These are phyloP conservation scores for Xyrichtys novacula DNA, from an alignment of 2,797 vertebrate genomes.

Conservation along the genomic window DNA sequence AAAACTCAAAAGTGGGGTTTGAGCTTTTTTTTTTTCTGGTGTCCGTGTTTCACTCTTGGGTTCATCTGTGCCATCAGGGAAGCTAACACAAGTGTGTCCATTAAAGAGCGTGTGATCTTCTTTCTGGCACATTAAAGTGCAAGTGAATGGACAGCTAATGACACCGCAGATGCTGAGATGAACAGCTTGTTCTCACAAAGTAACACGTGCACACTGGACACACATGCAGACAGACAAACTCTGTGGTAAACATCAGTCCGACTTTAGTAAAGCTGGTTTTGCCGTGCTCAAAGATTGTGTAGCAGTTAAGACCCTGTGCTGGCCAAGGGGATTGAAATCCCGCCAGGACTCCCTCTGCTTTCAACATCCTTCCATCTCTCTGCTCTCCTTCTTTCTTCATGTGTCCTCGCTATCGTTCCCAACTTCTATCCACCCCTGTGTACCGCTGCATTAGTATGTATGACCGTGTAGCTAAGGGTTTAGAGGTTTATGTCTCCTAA, in stretches of 20 bases:
- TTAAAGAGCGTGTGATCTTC: conserved; percentile 61
- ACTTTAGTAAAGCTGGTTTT: conserved; percentile 66
- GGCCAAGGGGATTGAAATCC: conserved; percentile 61
- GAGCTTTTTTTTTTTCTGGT: conserved; percentile 31
- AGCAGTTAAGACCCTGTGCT: conserved; percentile 65
- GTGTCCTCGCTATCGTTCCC: conserved; percentile 51
- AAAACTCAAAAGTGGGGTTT: conserved; percentile 36
- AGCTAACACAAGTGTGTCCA: conserved; percentile 53
- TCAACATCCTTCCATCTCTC: conserved; percentile 54
- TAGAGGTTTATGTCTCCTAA: conserved; percentile 83
- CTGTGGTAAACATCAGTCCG: conserved; percentile 45
- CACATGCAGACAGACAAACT: conserved; percentile 22
- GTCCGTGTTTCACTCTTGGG: conserved; percentile 29
- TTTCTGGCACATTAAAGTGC: conserved; percentile 44
- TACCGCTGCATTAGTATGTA: conserved; percentile 78
- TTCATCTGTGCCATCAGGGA: conserved; percentile 38
- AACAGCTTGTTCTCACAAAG: conserved; percentile 27
- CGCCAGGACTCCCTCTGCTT: conserved; percentile 51
- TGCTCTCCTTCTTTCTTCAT: conserved; percentile 38
- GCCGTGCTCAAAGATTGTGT: conserved; percentile 58
- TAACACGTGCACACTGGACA: conserved; percentile 15
- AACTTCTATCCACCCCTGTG: conserved; percentile 59
- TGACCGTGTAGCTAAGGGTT: conserved; percentile 74
- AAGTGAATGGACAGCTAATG: conserved; percentile 52
- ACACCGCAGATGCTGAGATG: conserved; percentile 45